Percentiles rank a stretch among this genome's conserved stretches.
Evolutionary conservation across 2,113 vertebrate species (phyloP).

Genomic region (Guaruba guarouba): DNA sequence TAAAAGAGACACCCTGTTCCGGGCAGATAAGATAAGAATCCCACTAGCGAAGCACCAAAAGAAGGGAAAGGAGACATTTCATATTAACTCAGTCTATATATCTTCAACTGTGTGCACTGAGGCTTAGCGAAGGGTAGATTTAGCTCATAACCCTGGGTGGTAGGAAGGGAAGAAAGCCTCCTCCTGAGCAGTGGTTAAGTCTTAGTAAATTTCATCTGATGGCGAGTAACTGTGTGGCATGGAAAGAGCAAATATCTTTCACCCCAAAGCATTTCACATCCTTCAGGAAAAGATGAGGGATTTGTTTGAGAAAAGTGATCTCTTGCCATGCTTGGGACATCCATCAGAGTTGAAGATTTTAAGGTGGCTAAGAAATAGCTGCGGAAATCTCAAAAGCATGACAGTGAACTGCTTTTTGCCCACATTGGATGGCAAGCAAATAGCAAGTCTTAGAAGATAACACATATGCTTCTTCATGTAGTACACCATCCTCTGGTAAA

Average conservation of each 20-base stretch:
- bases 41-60: background rate
- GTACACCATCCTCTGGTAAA: background rate
- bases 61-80: background rate
- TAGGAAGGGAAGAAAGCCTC: background rate
- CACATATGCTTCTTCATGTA: background rate
- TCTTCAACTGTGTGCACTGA: background rate
- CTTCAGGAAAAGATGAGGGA: background rate
- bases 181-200: background rate
- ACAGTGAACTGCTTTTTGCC: background rate
- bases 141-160: background rate
- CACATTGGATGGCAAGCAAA: background rate
- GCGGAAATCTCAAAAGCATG: background rate
- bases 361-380: background rate
- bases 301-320: background rate
- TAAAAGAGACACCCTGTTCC: background rate
- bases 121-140: background rate
- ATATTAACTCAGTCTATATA: background rate
- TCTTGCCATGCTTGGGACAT: background rate
- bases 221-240: fast-evolving
- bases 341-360: background rate
- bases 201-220: background rate
- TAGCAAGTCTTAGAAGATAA: background rate
- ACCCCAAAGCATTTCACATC: background rate
- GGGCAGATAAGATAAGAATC: conserved; percentile 23
- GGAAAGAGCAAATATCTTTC: background rate